These are phyloP conservation scores for Oxygymnocypris stewartii DNA, from an alignment of 2,113 vertebrate genomes.

Conservation along the genomic window DNA sequence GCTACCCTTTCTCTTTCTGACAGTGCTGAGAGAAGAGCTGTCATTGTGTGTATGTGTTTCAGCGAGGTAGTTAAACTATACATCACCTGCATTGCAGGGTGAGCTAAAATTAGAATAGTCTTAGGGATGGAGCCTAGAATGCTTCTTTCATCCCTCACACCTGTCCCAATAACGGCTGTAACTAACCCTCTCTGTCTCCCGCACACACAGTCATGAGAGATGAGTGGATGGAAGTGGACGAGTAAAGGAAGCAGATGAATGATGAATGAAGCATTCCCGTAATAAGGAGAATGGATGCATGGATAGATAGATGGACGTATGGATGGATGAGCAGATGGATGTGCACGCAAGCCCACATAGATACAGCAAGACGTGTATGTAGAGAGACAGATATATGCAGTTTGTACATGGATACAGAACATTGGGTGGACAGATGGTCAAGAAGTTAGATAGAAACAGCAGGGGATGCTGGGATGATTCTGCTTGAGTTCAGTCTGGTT, in stretches of 20 bases:
- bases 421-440: conserved; percentile 13
- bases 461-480: neutral
- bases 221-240: neutral
- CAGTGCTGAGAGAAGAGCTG: conserved; percentile 12
- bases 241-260: conserved; percentile 17
- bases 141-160: conserved; percentile 48
- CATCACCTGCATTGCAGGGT: conserved; percentile 68
- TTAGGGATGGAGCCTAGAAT: conserved; percentile 54
- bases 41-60: conserved; percentile 8
- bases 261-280: conserved; percentile 11
- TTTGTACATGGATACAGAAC: conserved; percentile 13
- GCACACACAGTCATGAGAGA: conserved; percentile 41
- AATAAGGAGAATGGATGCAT: conserved; percentile 25
- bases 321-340: conserved; percentile 1
- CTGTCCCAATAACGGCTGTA: conserved; percentile 43
- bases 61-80: neutral
- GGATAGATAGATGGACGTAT: neutral
- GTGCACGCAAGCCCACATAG: neutral
- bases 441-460: conserved; percentile 6
- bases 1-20: neutral
- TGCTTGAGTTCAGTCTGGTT: neutral
- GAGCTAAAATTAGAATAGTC: conserved; percentile 67
- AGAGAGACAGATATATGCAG: neutral
- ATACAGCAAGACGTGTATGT: neutral
- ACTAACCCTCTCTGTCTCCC: neutral